Conservation (phyloP, 2,113 vertebrate genomes). For the Phyllopteryx taeniolatus region DNA sequence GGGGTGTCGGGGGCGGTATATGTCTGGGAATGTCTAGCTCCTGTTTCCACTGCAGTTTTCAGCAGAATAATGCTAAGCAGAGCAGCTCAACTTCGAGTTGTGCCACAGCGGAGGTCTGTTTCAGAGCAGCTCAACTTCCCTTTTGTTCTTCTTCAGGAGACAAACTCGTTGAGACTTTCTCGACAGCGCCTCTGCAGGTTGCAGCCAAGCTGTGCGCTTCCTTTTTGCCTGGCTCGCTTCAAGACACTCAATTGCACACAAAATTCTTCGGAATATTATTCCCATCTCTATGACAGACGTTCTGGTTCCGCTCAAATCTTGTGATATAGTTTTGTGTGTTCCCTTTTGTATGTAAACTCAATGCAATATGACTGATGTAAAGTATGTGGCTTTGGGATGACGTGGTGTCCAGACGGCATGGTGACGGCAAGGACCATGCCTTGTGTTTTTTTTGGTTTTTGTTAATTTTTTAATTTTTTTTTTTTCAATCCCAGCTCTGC, state of each 20-base stretch:
- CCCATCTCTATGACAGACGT: not conserved
- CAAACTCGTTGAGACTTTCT: not conserved
- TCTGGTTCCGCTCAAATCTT: constrained; percentile 18
- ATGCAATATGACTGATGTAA: constrained; percentile 51
- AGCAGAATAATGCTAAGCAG: not conserved
- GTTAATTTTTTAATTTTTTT: too few relatives aligned
- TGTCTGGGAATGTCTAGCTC: not conserved
- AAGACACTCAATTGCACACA: not conserved
- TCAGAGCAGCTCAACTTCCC: not conserved
- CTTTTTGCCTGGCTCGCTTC: not conserved
- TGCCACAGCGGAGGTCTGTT: not conserved
- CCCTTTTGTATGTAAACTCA: constrained; percentile 41
- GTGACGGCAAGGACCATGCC: constrained; percentile 33
- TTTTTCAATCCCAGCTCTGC: constrained; percentile 37
- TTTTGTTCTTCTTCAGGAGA: not conserved
- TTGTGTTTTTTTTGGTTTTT: constrained; percentile 50
- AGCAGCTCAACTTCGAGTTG: too few relatives aligned
- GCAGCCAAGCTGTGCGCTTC: not conserved
- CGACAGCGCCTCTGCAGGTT: constrained; percentile 1
- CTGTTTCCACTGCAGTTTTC: not conserved
- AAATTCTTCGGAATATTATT: not conserved
- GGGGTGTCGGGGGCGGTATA: too few relatives aligned
- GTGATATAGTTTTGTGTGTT: constrained; percentile 20
- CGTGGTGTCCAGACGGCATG: not conserved
- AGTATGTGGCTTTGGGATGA: constrained; percentile 32